Evolutionary conservation across 1,140 invertebrate species (phyloP).

Genomic region (Heterodera schachtii): DNA sequence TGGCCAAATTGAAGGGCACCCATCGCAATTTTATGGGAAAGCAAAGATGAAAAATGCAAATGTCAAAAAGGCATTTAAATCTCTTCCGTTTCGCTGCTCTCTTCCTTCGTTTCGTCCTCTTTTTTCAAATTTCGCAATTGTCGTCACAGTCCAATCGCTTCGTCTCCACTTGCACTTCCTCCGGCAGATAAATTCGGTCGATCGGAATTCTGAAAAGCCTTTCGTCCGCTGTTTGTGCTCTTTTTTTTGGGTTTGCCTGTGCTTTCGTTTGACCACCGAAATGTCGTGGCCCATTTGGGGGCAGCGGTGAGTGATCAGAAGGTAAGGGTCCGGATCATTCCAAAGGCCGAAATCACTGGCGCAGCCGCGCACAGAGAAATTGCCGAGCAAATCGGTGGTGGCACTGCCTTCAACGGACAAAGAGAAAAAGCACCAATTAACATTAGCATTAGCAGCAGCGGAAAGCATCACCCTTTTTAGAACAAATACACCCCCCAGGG

Average conservation of each 20-base stretch:
- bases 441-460: too few species aligned
- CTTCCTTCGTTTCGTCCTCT: not conserved
- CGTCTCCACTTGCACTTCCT: conserved; percentile 9
- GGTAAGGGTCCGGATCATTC: conserved; percentile 27
- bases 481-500: too few species aligned
- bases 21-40: too few species aligned
- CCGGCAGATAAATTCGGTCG: not conserved
- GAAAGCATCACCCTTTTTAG: too few species aligned
- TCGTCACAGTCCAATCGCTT: conserved; percentile 25
- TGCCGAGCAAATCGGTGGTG: conserved; percentile 20
- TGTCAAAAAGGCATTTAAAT: too few species aligned
- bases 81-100: too few species aligned
- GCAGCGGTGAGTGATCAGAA: conserved; percentile 20
- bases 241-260: not conserved
- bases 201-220: conserved; percentile 24
- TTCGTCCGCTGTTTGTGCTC: not conserved
- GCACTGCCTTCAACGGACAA: not conserved
- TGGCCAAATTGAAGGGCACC: not conserved
- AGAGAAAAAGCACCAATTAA: too few species aligned
- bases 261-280: conserved; percentile 30
- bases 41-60: too few species aligned
- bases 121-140: not conserved
- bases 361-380: conserved; percentile 24
- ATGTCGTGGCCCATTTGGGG: conserved; percentile 28
- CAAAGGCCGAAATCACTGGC: conserved; percentile 23